Base-by-base conservation (phyloP, 2,888 invertebrate species). In the Neuroscelio doddi region DNA sequence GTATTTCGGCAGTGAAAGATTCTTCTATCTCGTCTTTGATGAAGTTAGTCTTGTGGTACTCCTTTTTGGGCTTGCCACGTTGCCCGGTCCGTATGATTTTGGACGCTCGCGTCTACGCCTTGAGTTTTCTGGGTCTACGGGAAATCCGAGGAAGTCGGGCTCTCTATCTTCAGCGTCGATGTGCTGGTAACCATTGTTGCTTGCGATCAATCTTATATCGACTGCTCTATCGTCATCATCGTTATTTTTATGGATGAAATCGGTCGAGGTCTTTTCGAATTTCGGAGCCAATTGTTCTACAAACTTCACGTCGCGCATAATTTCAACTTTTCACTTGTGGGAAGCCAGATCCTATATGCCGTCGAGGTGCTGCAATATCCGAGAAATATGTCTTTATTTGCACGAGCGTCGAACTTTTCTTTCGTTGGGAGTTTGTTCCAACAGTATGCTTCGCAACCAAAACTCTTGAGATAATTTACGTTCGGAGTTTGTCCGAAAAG, bases 401-500 rank as follows among this genome's bases (percentile, higher is more conserved):
- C 26, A 3, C 61, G 34, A 0, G 53, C 17, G 9, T 53, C 49
- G 14, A 61, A 53, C 8, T 53, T 61, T 15, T 27, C 52, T 10
- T 57, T 50, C 0, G 26, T 10, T n/a, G 36, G 46, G 15, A 0
- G 1, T 17, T n/a, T 47, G 27, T 59, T 16, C 21, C 45, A 16
- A 34, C 17, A 45, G n/a, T 52, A 59, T 1, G 46, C 68, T 1
- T 46, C 4, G n/a, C 47, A 51, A 9, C 75, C 74, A 59, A 77
- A 77, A 12, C 62, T 42, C 34, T 61, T 39, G 0, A 76, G 26
- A 17, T 73, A 57, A 3, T 49, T 17, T 0, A 75, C 56, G 12
- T 65, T 50, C 2, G 73, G 74, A 15, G 52, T 15, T 12, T 47
- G 44, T 0, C 64, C 61, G 17, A 47, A 57, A 56, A 72, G 65